These are phyloP conservation scores for Hyaena hyaena DNA, from an alignment of 2,113 vertebrate species.

Conservation along the genomic window DNA sequence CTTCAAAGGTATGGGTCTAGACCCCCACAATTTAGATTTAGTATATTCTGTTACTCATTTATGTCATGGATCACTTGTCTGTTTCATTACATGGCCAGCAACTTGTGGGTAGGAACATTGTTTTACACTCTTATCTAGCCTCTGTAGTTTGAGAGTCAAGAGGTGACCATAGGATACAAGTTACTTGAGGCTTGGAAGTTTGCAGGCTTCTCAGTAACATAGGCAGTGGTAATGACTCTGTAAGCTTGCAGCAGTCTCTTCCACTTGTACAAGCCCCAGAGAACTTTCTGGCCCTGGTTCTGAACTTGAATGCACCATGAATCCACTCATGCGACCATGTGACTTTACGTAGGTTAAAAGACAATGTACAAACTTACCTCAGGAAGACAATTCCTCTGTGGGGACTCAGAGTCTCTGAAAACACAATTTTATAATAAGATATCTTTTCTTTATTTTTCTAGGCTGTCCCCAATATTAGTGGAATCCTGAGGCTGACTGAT, in stretches of 20 bases:
- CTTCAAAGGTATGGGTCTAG: not conserved
- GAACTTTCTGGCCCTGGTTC: not conserved
- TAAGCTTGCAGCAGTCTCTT: not conserved
- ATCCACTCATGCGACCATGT: accelerated
- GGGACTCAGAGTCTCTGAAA: constrained; percentile 17
- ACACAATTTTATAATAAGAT: not conserved
- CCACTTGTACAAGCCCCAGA: not conserved
- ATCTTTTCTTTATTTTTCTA: not conserved
- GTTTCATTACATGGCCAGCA: not conserved
- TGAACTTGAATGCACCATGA: not conserved
- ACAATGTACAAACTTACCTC: not conserved
- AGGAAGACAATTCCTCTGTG: not conserved
- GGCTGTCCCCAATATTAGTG: not conserved
- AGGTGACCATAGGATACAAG: not conserved
- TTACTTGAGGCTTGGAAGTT: not conserved
- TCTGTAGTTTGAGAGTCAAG: not conserved
- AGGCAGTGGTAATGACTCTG: not conserved
- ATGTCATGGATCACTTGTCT: not conserved
- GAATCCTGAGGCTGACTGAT: not conserved
- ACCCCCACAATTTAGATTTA: not conserved
- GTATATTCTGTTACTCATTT: not conserved
- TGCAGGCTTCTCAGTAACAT: not conserved
- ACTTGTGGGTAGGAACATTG: not conserved
- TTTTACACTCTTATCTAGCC: not conserved
- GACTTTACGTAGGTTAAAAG: not conserved